Conservation (phyloP, 2,888 invertebrate species). For the Agonopterix arenella region DNA sequence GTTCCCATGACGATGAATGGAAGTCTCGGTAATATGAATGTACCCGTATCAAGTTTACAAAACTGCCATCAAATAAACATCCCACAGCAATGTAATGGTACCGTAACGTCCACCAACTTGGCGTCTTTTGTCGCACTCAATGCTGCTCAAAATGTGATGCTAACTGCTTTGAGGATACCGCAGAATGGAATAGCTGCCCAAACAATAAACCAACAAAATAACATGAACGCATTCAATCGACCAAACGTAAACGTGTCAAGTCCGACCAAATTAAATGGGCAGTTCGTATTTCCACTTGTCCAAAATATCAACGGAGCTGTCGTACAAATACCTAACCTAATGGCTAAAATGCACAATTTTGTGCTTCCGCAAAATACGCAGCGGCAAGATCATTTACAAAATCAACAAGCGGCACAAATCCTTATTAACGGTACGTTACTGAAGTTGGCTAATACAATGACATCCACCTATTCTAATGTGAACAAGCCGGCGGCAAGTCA, state of each 20-base stretch:
- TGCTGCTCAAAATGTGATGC: slow-evolving; percentile 73
- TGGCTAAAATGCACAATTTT: slow-evolving; percentile 76
- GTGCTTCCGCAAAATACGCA: slow-evolving; percentile 61
- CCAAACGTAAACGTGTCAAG: slow-evolving; percentile 63
- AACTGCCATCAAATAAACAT: slow-evolving; percentile 66
- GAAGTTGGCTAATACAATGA: slow-evolving; percentile 60
- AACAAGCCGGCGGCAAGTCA: slow-evolving; percentile 60
- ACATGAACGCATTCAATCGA: slow-evolving; percentile 53
- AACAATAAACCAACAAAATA: slow-evolving; percentile 54
- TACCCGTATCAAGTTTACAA: slow-evolving; percentile 57
- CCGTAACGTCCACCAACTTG: slow-evolving; percentile 55
- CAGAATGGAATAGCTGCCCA: slow-evolving; percentile 61
- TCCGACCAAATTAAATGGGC: slow-evolving; percentile 68
- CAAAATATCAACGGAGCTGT: slow-evolving; percentile 77
- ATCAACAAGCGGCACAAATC: slow-evolving; percentile 63
- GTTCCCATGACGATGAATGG: slow-evolving; percentile 59
- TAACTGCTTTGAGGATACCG: slow-evolving; percentile 76
- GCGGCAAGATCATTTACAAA: slow-evolving; percentile 61
- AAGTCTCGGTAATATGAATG: slow-evolving; percentile 51
- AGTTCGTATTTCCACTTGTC: slow-evolving; percentile 77
- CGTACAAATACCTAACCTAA: slow-evolving; percentile 79
- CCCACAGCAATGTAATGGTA: slow-evolving; percentile 46
- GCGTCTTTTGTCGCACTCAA: slow-evolving; percentile 54
- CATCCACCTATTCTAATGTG: slow-evolving; percentile 46
- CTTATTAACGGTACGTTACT: slow-evolving; percentile 71